These are phyloP conservation scores for Gymnobelideus leadbeateri DNA, from an alignment of 2,113 vertebrate genomes.

Conservation along the genomic window DNA sequence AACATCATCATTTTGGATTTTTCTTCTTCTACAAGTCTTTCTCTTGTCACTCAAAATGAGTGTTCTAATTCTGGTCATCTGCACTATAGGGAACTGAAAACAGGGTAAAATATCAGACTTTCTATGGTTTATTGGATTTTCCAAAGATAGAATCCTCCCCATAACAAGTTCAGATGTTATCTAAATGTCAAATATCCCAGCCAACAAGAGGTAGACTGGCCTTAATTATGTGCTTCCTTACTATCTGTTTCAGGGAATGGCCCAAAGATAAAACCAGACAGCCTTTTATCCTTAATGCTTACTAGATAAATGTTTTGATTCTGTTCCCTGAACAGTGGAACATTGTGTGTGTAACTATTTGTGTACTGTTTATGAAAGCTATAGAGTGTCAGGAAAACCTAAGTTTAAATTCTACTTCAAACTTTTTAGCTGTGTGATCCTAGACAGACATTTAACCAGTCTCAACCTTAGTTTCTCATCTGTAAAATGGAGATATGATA, in stretches of 20 bases:
- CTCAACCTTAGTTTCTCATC: not conserved
- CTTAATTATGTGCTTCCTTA: not conserved
- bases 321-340: not conserved
- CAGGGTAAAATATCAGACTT: not conserved
- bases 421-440: not conserved
- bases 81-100: slow-evolving; percentile 40
- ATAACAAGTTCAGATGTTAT: slow-evolving; percentile 27
- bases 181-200: slow-evolving; percentile 14
- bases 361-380: not conserved
- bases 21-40: not conserved
- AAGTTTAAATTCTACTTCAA: not conserved
- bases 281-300: not conserved
- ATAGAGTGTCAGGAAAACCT: not conserved
- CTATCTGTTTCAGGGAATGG: slow-evolving; percentile 23
- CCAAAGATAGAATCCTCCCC: slow-evolving; percentile 14
- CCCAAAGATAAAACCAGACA: not conserved
- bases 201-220: slow-evolving; percentile 1
- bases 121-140: slow-evolving; percentile 55
- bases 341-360: not conserved
- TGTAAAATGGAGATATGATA: not conserved
- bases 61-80: slow-evolving; percentile 49
- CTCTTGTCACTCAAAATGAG: slow-evolving; percentile 11
- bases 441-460: not conserved
- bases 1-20: not conserved
- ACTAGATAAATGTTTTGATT: slow-evolving; percentile 14